phyloP scores from a whole-genome alignment of 1,140 invertebrate species.

The Aphis gossypii region DNA sequence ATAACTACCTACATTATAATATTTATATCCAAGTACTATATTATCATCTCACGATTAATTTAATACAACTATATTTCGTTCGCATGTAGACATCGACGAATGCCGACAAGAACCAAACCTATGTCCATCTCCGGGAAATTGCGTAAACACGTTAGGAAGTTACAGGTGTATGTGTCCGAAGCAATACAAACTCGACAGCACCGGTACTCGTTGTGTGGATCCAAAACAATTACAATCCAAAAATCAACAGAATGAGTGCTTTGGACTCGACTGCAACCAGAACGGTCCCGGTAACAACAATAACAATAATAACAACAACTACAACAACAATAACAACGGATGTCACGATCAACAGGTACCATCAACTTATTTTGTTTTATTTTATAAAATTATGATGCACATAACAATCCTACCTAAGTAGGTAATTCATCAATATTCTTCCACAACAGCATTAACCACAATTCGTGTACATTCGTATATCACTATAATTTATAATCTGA shows the following conservation, averaged over 20 bases:
- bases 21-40: not conserved
- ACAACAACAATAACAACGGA: constrained; percentile 11
- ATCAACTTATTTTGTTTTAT: not conserved
- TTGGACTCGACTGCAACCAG: constrained; percentile 15
- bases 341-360: constrained; percentile 29
- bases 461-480: too few species aligned
- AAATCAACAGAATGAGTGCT: constrained; percentile 62
- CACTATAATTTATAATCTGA: too few species aligned
- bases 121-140: constrained; percentile 75
- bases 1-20: too few species aligned
- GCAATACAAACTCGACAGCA: constrained; percentile 66
- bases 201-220: constrained; percentile 71
- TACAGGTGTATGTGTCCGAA: constrained; percentile 72
- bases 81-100: constrained; percentile 74
- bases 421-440: too few species aligned
- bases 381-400: not conserved
- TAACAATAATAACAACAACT: not conserved
- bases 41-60: not conserved
- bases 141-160: constrained; percentile 70
- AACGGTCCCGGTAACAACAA: not conserved
- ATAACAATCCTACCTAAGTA: too few species aligned
- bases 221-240: constrained; percentile 65
- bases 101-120: constrained; percentile 73
- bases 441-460: too few species aligned
- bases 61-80: not conserved